These are phyloP conservation scores for Onychorhynchus coronatus DNA, from an alignment of 2,113 vertebrate species.

Conservation along the genomic window DNA sequence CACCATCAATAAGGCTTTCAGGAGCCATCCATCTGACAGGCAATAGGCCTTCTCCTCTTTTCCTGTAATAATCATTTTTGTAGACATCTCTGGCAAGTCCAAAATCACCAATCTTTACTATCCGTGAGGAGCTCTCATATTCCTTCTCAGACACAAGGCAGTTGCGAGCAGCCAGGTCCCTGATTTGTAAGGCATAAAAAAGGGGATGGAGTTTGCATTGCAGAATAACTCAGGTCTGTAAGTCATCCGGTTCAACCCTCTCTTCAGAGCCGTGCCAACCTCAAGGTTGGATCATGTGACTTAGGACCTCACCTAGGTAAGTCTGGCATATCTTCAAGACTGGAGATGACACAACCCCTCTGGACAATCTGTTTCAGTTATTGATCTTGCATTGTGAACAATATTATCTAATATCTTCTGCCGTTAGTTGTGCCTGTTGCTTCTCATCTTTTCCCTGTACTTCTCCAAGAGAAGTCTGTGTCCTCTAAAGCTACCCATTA, in stretches of 20 bases:
- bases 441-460: not conserved
- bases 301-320: not conserved
- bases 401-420: not conserved
- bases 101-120: slow-evolving; percentile 81
- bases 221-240: not conserved
- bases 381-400: not conserved
- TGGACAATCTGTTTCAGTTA: not conserved
- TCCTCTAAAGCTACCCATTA: not conserved
- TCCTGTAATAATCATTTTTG: slow-evolving; percentile 83
- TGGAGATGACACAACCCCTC: not conserved
- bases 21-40: slow-evolving; percentile 83
- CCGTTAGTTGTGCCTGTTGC: not conserved
- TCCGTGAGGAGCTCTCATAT: slow-evolving; percentile 50
- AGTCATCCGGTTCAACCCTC: not conserved
- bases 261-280: not conserved
- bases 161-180: slow-evolving; percentile 80
- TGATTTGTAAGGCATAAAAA: slow-evolving; percentile 29
- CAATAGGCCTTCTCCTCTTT: slow-evolving; percentile 78
- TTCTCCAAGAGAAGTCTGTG: not conserved
- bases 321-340: not conserved
- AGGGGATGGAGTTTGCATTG: not conserved
- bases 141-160: slow-evolving; percentile 79
- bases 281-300: not conserved
- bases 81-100: slow-evolving; percentile 81
- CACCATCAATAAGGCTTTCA: slow-evolving; percentile 79